Evolutionary conservation across 2,888 invertebrate species (phyloP).

Genomic region (Acrobasis consociella): DNA sequence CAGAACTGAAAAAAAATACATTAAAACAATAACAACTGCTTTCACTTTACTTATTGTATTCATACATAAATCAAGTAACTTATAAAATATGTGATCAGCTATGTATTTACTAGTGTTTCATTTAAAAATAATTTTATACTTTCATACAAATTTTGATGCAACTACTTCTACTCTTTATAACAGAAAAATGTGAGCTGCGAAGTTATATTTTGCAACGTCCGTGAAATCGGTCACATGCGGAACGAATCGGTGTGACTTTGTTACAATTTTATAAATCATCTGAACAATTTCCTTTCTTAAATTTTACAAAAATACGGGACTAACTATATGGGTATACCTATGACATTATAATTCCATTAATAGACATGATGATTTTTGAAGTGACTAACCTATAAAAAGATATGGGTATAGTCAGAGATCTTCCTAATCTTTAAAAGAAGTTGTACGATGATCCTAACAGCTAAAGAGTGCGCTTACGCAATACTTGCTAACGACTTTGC

Average conservation of each 20-base stretch:
- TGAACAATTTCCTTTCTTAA: background rate
- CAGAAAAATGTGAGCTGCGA: background rate
- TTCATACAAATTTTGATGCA: too few species aligned
- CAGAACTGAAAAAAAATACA: background rate
- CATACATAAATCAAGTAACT: too few species aligned
- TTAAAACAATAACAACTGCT: background rate
- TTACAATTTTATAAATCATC: background rate
- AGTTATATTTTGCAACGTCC: background rate
- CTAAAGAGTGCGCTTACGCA: slow-evolving; percentile 28
- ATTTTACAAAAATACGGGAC: too few species aligned
- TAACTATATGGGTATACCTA: too few species aligned
- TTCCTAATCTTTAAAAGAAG: slow-evolving; percentile 2
- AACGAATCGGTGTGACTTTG: background rate
- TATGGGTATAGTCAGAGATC: too few species aligned
- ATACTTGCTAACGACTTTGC: slow-evolving; percentile 27
- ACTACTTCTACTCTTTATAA: too few species aligned
- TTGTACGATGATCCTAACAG: slow-evolving; percentile 21
- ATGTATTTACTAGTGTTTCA: too few species aligned
- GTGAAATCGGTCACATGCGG: background rate
- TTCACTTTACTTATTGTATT: too few species aligned
- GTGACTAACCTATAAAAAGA: too few species aligned
- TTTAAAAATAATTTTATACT: too few species aligned
- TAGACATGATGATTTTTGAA: too few species aligned
- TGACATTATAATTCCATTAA: background rate
- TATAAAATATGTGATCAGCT: too few species aligned